Evolutionary conservation across 2,888 invertebrate species (phyloP), one percentile per base, ranked within the genome.

Genomic region (Lasioglossum pauxillum): DNA sequence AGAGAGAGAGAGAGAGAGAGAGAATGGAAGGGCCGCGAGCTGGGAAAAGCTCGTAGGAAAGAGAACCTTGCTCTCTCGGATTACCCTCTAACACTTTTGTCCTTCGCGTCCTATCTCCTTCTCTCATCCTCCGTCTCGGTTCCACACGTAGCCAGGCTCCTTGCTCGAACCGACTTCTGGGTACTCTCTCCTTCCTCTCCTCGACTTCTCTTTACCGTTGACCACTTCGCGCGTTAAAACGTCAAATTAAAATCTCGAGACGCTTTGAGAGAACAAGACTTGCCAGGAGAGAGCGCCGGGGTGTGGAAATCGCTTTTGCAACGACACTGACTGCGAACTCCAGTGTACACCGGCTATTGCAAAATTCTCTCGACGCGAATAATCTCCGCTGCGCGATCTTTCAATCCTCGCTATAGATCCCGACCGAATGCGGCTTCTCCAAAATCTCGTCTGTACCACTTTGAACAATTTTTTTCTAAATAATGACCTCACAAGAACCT

Each of bases 241-340:
- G 92, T 92, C 92, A 90, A 93, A 93, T 93, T 93, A 93, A 93
- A 92, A 92, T 93, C 93, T 93, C 91, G 87, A 93, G 90, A 77
- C 87, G 87, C 86, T 83, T 89, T 80, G 80, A 82, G 87, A 88
- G 87, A 88, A 88, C 87, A 86, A 74, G 71, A 60, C 92, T 7
- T 3, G 64, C 31, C 5, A 8, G 31, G 64, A 64, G 64, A 31
- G 64, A 16, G 64, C 64, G 64, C 31, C 64, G 16, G 35, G 64
- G 64, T 64, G 64, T 64, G 64, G 64, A 64, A 64, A 64, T 64
- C 64, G 64, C 8, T 64, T 64, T 64, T 64, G 64, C 64, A 64
- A 64, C 64, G 31, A 64, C 64, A 64, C 64, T 64, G 31, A 8
- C 64, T 64, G 31, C 31, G 2, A 64, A 31, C 64, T 16, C 31